These are phyloP conservation scores for Phyllotis vaccarum DNA, from an alignment of 2,797 vertebrate genomes.

Conservation along the genomic window DNA sequence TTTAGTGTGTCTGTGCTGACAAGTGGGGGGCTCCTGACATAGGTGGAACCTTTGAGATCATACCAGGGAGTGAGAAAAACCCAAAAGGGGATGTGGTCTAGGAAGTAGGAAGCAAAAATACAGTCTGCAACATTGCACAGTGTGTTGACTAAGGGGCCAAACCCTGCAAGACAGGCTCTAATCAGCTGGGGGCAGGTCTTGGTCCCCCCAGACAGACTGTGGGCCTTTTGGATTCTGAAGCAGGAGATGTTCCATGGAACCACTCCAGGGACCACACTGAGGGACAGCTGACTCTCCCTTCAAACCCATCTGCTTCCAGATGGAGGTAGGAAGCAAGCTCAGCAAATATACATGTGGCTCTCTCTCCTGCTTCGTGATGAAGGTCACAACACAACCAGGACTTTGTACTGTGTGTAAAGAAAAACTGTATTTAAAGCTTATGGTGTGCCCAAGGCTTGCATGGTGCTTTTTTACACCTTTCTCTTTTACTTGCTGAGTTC, in stretches of 20 bases:
- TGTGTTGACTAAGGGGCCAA: not conserved
- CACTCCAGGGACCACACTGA: not conserved
- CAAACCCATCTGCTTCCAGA: not conserved
- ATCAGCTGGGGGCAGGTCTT: not conserved
- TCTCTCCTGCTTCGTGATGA: not conserved
- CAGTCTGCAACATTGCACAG: too few relatives aligned
- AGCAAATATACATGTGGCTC: too few relatives aligned
- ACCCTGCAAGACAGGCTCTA: not conserved
- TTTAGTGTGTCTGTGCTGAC: not conserved
- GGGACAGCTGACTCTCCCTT: not conserved
- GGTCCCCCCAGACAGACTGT: not conserved
- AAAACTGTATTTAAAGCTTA: not conserved
- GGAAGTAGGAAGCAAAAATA: too few relatives aligned
- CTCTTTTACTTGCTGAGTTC: not conserved
- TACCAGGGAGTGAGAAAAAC: not conserved
- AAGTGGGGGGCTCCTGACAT: not conserved
- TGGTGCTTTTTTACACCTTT: not conserved
- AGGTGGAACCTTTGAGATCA: not conserved
- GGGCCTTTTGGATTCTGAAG: not conserved
- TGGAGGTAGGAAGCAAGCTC: not conserved
- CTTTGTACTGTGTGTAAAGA: not conserved
- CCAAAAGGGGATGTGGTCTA: too few relatives aligned
- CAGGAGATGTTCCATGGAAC: not conserved
- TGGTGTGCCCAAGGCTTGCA: too few relatives aligned
- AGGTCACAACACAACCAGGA: too few relatives aligned